Percentiles rank a stretch among this genome's conserved stretches.
phyloP scores from a whole-genome alignment of 2,888 invertebrate species.

The Acrocyrtus sp. region DNA sequence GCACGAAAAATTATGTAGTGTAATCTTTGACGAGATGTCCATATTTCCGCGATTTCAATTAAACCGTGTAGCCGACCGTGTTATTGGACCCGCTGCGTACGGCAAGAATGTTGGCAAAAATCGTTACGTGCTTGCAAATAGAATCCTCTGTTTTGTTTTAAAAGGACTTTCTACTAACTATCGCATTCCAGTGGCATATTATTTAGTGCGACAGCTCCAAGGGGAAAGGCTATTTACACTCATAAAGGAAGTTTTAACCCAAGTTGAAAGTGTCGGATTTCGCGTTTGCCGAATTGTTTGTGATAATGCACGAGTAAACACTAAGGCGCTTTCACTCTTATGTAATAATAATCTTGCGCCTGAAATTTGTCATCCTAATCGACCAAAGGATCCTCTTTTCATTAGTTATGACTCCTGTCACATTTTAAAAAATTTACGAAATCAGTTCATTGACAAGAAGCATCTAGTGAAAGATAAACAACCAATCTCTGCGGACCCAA shows the following conservation, averaged over 20 bases:
- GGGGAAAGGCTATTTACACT: constrained; percentile 9
- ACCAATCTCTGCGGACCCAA: constrained; percentile 1
- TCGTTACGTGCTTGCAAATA: background rate
- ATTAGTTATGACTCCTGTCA: constrained; percentile 45
- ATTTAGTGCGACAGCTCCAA: constrained; percentile 25
- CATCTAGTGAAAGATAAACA: background rate
- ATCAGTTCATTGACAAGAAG: constrained; percentile 27
- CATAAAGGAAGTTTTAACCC: constrained; percentile 15
- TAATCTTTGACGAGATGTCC: constrained; percentile 6
- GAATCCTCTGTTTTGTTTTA: constrained; percentile 38
- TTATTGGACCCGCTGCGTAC: background rate
- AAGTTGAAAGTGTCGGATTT: constrained; percentile 45
- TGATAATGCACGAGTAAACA: constrained; percentile 36
- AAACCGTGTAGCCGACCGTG: background rate
- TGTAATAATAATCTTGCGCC: constrained; percentile 16
- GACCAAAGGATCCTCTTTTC: constrained; percentile 24
- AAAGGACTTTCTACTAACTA: constrained; percentile 29
- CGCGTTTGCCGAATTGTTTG: constrained; percentile 33
- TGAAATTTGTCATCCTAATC: constrained; percentile 16
- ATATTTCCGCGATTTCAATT: constrained; percentile 8
- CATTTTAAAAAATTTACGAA: constrained; percentile 43
- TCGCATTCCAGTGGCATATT: constrained; percentile 42
- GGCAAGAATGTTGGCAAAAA: background rate
- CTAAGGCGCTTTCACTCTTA: constrained; percentile 31
- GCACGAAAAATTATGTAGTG: background rate